A percentile compares a stretch with the other conserved stretches of the same genome.
These are phyloP conservation scores for Channallabes apus DNA, from an alignment of 2,797 vertebrate species.

Conservation along the genomic window DNA sequence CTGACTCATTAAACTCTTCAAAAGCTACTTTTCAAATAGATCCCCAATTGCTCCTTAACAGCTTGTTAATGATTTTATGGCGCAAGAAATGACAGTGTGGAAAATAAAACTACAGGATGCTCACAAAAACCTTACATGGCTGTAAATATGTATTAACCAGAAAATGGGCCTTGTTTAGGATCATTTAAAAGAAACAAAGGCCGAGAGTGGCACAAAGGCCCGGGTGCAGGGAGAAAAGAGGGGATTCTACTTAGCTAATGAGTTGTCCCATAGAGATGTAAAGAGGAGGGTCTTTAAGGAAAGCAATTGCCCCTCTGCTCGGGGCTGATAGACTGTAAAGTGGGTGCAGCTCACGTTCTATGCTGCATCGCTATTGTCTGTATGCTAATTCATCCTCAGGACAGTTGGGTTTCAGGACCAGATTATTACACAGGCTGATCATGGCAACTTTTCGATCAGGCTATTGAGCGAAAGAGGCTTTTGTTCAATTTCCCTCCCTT, in stretches of 20 bases:
- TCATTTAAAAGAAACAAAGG: constrained; percentile 87
- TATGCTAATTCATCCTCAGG: constrained; percentile 69
- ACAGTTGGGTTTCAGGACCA: constrained; percentile 66
- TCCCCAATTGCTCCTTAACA: constrained; percentile 78
- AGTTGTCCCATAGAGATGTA: constrained; percentile 85
- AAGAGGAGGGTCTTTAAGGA: constrained; percentile 75
- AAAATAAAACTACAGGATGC: constrained; percentile 89
- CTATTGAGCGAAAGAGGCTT: constrained; percentile 69
- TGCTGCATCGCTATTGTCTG: constrained; percentile 70
- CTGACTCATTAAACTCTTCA: constrained; percentile 67
- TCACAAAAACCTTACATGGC: constrained; percentile 83
- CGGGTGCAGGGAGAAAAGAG: constrained; percentile 81
- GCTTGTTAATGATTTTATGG: constrained; percentile 91
- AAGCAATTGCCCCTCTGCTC: constrained; percentile 64
- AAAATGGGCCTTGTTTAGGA: constrained; percentile 86
- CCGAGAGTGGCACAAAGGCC: constrained; percentile 76
- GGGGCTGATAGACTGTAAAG: constrained; percentile 73
- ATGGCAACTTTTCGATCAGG: constrained; percentile 71
- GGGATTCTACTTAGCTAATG: constrained; percentile 88
- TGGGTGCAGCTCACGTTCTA: constrained; percentile 66
- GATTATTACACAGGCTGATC: constrained; percentile 65
- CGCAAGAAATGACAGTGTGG: constrained; percentile 77
- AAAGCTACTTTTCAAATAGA: constrained; percentile 73
- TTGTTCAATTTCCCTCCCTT: constrained; percentile 72
- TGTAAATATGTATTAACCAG: constrained; percentile 96